Base-by-base conservation (phyloP, 1,140 invertebrate species). In the Sminthurides bifidus region DNA sequence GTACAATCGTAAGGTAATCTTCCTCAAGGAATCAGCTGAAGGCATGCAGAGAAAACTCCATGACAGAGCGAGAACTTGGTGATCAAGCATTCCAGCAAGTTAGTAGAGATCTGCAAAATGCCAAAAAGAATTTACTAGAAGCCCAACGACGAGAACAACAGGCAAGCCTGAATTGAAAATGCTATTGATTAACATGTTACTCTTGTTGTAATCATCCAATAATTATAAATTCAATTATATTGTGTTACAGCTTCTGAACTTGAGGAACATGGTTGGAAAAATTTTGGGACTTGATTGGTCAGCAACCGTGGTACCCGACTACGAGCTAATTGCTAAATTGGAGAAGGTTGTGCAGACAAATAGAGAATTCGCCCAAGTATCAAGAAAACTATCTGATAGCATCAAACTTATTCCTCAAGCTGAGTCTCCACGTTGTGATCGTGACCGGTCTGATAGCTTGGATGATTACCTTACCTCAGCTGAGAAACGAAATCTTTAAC, bases 261-360 rank as follows among this genome's bases (percentile, higher is more conserved):
- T 88, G 65, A 75, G 80, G 52, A 74, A 75, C 45, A 81, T 80
- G 1, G 75, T 84, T 2, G 77, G 77, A n/a, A 79, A 81, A 65
- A 73, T 82, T 21, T 64, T 83, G 17, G 26, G 81, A 3, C 77
- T 83, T 52, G 76, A 81, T 37, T 74, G 79, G 59, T 37, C 53
- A 19, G 57, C 58, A 46, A 58, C 58, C 14, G 79, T 81, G 27
- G 77, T 82, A 49, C 78, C 82, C 0, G 83, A 86, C 70, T 84
- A 84, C 68, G 84, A 86, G 68, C 76, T 86, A 59, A 79, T 85
- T 43, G 79, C 81, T 2, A 77, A 81, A 15, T 72, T 86, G 5
- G 82, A 84, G 65, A 85, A 85, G 72, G 71, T 85, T 56, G 79
- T 84, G 8, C 79, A 83, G 59, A 83, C 83, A 1, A 81, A 85